These are phyloP conservation scores for Jaculus jaculus DNA, from an alignment of 2,113 vertebrate species.

Conservation along the genomic window DNA sequence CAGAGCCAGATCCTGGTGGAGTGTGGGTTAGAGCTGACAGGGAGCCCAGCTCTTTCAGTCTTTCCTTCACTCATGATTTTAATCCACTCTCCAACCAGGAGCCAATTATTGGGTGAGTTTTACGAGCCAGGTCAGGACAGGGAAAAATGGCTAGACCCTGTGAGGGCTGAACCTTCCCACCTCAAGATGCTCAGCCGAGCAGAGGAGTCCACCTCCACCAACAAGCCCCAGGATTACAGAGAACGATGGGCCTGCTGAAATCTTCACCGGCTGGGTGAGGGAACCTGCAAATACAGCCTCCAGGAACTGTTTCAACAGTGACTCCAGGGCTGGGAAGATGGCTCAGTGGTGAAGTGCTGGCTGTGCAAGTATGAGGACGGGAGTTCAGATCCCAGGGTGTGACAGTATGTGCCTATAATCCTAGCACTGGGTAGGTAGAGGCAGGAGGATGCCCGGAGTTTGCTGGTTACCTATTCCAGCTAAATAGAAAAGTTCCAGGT, in stretches of 20 bases:
- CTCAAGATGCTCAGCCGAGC: neutral
- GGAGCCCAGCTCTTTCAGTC: neutral
- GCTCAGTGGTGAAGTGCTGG: too few relatives aligned
- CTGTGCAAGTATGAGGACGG: too few relatives aligned
- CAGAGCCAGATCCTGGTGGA: neutral
- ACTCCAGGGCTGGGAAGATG: neutral
- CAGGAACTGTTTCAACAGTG: accelerated
- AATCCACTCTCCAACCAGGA: neutral
- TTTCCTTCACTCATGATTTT: neutral
- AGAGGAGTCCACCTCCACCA: neutral
- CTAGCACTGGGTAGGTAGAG: too few relatives aligned
- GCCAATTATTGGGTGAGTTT: too few relatives aligned
- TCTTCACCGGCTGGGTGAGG: neutral
- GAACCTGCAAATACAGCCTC: neutral
- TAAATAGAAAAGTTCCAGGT: too few relatives aligned
- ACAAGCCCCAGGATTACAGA: neutral
- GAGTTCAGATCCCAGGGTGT: too few relatives aligned
- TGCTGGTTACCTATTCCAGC: too few relatives aligned
- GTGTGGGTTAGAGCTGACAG: neutral
- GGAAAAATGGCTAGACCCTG: too few relatives aligned
- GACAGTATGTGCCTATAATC: too few relatives aligned
- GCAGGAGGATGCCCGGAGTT: too few relatives aligned
- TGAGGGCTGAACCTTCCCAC: neutral
- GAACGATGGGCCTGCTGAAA: too few relatives aligned
- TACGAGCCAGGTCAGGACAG: too few relatives aligned